Percentiles rank a stretch among this genome's conserved stretches.
Evolutionary conservation across 2,888 invertebrate genomes (phyloP).

Genomic region (Nephrotoma appendiculata): DNA sequence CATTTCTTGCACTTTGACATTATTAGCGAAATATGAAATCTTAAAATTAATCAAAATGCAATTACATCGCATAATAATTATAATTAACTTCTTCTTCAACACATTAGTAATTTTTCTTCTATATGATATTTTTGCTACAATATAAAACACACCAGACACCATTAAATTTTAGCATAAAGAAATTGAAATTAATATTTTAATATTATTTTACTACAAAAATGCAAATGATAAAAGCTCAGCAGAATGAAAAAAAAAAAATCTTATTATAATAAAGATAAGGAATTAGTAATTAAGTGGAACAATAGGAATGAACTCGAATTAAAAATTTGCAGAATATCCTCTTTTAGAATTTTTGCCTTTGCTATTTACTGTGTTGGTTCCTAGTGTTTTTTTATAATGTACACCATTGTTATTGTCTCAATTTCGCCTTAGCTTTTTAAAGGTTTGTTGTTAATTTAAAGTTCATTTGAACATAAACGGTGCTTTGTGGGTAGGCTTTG

Average conservation of each 20-base stretch:
- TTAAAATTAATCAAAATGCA: too few relatives aligned
- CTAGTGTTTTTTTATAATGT: background rate
- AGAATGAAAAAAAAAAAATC: background rate
- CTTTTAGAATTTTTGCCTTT: background rate
- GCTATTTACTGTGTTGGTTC: background rate
- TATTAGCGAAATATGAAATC: background rate
- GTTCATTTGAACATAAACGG: too few relatives aligned
- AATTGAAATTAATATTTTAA: background rate
- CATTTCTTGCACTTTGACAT: background rate
- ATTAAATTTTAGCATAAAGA: background rate
- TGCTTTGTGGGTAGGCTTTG: too few relatives aligned
- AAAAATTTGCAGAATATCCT: background rate
- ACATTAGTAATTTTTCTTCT: background rate
- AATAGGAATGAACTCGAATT: background rate
- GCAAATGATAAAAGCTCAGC: background rate
- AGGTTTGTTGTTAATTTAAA: background rate
- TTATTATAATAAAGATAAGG: background rate
- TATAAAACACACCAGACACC: background rate
- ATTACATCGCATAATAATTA: too few relatives aligned
- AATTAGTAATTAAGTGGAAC: background rate
- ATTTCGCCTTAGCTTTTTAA: background rate
- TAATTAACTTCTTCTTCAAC: background rate
- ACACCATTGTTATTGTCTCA: background rate
- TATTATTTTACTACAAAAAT: background rate
- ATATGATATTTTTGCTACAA: background rate